phyloP scores from a whole-genome alignment of 2,113 vertebrate genomes.

The Myodes glareolus region DNA sequence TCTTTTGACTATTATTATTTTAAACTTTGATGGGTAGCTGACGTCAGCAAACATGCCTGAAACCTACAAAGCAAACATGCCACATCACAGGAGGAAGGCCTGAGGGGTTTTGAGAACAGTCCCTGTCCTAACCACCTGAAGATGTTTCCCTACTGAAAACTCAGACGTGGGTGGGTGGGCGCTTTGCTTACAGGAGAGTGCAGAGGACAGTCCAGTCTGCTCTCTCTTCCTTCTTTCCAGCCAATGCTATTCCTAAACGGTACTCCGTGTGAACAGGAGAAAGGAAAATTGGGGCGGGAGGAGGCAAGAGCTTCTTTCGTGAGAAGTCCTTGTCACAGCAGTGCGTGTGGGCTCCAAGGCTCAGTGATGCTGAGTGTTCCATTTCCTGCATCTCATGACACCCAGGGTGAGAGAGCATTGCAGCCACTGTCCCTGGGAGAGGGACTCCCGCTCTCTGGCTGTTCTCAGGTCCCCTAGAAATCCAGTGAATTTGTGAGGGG shows the following conservation, averaged over 20 bases:
- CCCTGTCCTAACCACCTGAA: conserved; percentile 19
- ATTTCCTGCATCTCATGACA: background rate
- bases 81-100: conserved; percentile 67
- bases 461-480: background rate
- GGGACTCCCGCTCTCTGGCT: background rate
- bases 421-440: background rate
- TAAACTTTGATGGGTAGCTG: conserved; percentile 70
- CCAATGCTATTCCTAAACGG: conserved; percentile 45
- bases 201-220: background rate
- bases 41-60: conserved; percentile 72
- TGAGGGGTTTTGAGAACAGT: conserved; percentile 54
- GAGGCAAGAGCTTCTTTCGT: conserved; percentile 47
- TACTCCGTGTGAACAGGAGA: conserved; percentile 34
- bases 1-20: conserved; percentile 69
- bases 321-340: background rate
- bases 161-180: background rate
- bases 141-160: background rate
- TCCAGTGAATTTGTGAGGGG: background rate
- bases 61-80: conserved; percentile 77
- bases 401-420: background rate
- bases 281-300: background rate
- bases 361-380: background rate
- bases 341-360: background rate
- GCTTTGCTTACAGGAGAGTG: conserved; percentile 23
- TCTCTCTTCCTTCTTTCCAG: conserved; percentile 15